phyloP scores from a whole-genome alignment of 2,113 vertebrate genomes.

The Callipepla squamata region DNA sequence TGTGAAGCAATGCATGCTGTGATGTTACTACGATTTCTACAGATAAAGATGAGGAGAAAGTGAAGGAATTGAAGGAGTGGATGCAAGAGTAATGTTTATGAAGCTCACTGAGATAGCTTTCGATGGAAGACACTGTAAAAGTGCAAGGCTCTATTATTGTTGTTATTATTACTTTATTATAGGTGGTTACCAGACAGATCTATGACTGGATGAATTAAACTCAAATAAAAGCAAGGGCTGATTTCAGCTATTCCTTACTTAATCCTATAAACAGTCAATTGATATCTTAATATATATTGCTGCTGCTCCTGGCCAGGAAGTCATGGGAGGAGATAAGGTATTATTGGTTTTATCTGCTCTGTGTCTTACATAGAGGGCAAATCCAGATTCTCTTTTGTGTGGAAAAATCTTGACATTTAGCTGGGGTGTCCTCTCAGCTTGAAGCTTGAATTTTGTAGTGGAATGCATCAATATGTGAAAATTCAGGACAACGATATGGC shows the following conservation, averaged over 20 bases:
- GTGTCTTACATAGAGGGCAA: conserved; percentile 14
- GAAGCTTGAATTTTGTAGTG: not conserved
- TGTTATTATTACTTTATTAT: conserved; percentile 49
- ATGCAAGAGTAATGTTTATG: conserved; percentile 25
- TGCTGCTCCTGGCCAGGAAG: conserved; percentile 57
- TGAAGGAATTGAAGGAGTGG: conserved; percentile 22
- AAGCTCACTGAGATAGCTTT: conserved; percentile 6
- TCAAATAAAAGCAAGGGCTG: conserved; percentile 58
- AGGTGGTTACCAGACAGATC: conserved; percentile 48
- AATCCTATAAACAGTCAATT: conserved; percentile 64
- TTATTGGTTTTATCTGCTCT: conserved; percentile 50
- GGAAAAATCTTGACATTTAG: conserved; percentile 13
- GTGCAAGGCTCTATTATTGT: conserved; percentile 29
- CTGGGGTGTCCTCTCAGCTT: not conserved
- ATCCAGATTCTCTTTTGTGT: conserved; percentile 1
- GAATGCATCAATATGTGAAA: not conserved
- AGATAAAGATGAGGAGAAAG: conserved; percentile 17
- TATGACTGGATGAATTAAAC: conserved; percentile 61
- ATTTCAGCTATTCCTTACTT: conserved; percentile 58
- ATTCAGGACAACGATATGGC: not conserved
- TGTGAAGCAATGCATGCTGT: not conserved
- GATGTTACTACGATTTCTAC: not conserved
- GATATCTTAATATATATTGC: conserved; percentile 64
- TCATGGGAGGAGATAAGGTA: conserved; percentile 56
- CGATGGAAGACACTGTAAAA: conserved; percentile 21